phyloP scores from a whole-genome alignment of 30 jellyfish, hydroid and myxozoan genomes.

The Pelagia noctiluca region DNA sequence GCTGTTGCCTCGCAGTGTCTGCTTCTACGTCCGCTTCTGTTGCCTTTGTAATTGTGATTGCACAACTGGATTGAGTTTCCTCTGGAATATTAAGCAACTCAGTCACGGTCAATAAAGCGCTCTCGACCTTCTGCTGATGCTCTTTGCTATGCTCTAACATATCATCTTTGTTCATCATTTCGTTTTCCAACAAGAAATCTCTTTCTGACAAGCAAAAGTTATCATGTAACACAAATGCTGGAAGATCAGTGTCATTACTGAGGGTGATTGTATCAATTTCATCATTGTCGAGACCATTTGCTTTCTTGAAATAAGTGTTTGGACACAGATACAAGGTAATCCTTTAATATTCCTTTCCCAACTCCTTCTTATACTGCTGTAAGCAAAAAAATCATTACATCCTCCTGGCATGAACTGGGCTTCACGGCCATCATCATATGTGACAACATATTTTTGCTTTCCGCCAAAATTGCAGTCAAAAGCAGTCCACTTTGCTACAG shows the following conservation, averaged over 20 bases:
- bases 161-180: too few species aligned
- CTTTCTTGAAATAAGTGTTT: conserved; percentile 12
- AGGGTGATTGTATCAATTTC: conserved; percentile 1
- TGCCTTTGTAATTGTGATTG: too few species aligned
- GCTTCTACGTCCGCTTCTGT: conserved; percentile 9
- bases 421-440: conserved; percentile 44
- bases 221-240: neutral
- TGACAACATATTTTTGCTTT: conserved; percentile 23
- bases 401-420: conserved; percentile 54
- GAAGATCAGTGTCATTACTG: neutral
- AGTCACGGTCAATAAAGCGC: too few species aligned
- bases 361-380: conserved; percentile 35
- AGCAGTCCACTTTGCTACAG: conserved; percentile 48
- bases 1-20: neutral
- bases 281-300: conserved; percentile 14
- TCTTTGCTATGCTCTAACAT: too few species aligned
- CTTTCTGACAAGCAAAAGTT: too few species aligned
- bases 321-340: conserved; percentile 30
- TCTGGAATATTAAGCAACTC: too few species aligned
- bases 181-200: too few species aligned
- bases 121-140: too few species aligned
- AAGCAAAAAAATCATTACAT: conserved; percentile 32
- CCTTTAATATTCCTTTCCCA: conserved; percentile 39
- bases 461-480: conserved; percentile 34
- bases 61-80: too few species aligned